A percentile compares a stretch with the other conserved stretches of the same genome.
Conservation (phyloP, 2,113 vertebrate genomes). For the Azemiops feae region DNA sequence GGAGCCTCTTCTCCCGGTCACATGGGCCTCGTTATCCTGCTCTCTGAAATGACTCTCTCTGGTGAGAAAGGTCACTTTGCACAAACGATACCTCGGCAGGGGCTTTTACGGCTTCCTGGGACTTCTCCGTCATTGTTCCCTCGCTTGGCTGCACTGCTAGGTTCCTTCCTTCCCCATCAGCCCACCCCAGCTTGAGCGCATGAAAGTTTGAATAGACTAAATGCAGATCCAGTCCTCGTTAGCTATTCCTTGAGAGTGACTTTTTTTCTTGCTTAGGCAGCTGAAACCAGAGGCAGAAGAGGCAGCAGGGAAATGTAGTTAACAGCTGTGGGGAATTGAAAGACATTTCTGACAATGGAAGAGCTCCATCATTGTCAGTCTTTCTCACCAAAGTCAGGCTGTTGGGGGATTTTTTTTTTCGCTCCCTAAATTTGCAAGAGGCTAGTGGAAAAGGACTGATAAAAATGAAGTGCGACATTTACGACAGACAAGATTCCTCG, state of each 20-base stretch:
- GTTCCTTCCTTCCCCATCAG: background rate
- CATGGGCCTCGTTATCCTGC: slow-evolving; percentile 27
- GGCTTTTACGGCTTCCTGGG: slow-evolving; percentile 56
- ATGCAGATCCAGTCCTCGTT: slow-evolving; percentile 10
- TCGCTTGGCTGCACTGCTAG: slow-evolving; percentile 30
- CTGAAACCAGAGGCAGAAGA: slow-evolving; percentile 22
- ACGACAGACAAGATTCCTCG: background rate
- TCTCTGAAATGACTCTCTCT: slow-evolving; percentile 25
- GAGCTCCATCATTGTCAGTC: slow-evolving; percentile 10
- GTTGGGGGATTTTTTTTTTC: background rate
- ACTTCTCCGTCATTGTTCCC: slow-evolving; percentile 52
- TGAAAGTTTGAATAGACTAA: slow-evolving; percentile 7
- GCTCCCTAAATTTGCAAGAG: background rate
- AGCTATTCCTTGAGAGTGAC: slow-evolving; percentile 8
- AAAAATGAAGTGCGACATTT: background rate
- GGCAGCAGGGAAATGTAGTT: slow-evolving; percentile 31
- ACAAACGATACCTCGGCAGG: slow-evolving; percentile 48
- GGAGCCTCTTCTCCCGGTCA: background rate
- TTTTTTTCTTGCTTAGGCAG: slow-evolving; percentile 23
- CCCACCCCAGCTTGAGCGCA: background rate
- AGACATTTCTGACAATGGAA: background rate
- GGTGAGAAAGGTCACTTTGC: slow-evolving; percentile 59
- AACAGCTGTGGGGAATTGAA: slow-evolving; percentile 8
- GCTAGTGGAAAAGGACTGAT: background rate
- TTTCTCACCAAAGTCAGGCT: background rate